These are phyloP conservation scores for Microplitis mediator DNA, from an alignment of 1,140 invertebrate species.

Conservation along the genomic window DNA sequence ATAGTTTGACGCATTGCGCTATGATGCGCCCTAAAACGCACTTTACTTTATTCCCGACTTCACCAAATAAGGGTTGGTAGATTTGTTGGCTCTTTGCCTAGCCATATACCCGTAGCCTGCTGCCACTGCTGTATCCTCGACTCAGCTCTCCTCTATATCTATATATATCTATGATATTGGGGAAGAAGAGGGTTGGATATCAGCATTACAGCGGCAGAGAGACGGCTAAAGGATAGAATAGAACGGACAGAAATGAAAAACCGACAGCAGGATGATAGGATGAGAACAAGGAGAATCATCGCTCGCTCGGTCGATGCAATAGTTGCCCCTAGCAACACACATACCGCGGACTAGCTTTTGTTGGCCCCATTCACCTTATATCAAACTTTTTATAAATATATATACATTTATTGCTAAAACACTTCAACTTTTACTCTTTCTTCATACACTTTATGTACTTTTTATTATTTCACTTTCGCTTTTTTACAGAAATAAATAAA, in stretches of 20 bases:
- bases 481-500: background rate
- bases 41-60: background rate
- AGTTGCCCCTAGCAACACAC: conserved; percentile 28
- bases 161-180: too few species aligned
- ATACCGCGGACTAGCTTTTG: conserved; percentile 5
- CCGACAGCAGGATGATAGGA: background rate
- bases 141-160: too few species aligned
- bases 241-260: too few species aligned
- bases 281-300: background rate
- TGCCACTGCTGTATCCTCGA: too few species aligned
- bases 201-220: background rate
- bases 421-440: conserved; percentile 2
- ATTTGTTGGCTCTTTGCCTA: conserved; percentile 14
- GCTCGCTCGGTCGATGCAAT: conserved; percentile 26
- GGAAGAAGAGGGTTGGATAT: background rate
- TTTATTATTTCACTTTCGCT: background rate
- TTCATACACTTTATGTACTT: background rate
- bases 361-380: conserved; percentile 25
- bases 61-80: background rate
- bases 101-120: too few species aligned
- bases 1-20: conserved; percentile 30
- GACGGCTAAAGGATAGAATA: too few species aligned
- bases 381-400: background rate
- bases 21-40: conserved; percentile 23
- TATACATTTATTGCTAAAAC: background rate